Evolutionary conservation across 1,140 invertebrate species (phyloP).

Genomic region (Chrysomallon squamiferum): DNA sequence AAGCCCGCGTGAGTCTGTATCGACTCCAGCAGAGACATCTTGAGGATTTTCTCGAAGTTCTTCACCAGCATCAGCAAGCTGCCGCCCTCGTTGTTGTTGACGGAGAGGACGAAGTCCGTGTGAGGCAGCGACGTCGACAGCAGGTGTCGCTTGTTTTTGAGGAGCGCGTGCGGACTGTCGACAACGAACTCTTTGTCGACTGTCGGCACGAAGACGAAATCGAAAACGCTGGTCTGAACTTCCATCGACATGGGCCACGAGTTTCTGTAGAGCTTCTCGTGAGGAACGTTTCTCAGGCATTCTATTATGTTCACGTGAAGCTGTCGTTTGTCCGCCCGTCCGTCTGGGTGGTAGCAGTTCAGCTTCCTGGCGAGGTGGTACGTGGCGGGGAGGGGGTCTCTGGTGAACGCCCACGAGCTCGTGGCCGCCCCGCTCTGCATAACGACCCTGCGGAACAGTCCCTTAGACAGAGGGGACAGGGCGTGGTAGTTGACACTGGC

Average conservation of each 20-base stretch:
- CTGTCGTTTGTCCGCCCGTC: not conserved
- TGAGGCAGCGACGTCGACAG: not conserved
- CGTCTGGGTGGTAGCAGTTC: not conserved
- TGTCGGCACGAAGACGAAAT: not conserved
- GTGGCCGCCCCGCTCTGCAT: slow-evolving; percentile 8
- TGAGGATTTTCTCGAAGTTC: not conserved
- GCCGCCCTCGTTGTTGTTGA: not conserved
- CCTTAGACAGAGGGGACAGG: slow-evolving; percentile 16
- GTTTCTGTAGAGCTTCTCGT: too few species aligned
- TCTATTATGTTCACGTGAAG: not conserved
- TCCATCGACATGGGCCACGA: not conserved
- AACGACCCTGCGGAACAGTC: slow-evolving; percentile 24
- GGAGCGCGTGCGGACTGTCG: not conserved
- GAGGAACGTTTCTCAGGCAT: not conserved
- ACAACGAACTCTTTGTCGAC: not conserved
- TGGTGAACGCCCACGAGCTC: not conserved
- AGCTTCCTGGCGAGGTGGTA: not conserved
- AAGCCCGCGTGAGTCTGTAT: not conserved
- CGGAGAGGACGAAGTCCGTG: not conserved
- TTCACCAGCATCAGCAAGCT: not conserved
- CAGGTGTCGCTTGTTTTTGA: not conserved
- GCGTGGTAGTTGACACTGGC: slow-evolving; percentile 15
- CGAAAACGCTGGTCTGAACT: not conserved
- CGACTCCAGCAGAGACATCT: not conserved
- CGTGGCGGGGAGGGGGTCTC: not conserved